Conservation (phyloP, 2,888 invertebrate genomes). For the Myopa tessellatipennis region DNA sequence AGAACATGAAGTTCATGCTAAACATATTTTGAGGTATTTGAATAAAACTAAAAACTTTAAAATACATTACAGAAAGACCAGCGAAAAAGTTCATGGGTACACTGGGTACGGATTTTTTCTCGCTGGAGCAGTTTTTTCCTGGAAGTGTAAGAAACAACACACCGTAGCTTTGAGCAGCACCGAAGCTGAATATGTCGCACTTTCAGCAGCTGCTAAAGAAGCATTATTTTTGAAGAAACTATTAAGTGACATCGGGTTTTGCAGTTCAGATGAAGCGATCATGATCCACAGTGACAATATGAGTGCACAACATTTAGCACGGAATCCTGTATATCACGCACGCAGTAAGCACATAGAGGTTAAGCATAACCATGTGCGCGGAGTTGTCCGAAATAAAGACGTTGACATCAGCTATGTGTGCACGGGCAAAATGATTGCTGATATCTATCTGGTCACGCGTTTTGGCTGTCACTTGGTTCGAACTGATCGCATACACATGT, state of each 20-base stretch:
- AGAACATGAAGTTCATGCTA: neutral
- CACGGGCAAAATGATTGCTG: neutral
- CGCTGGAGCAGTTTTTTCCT: neutral
- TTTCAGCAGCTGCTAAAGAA: neutral
- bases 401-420: neutral
- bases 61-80: neutral
- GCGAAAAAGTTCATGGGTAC: neutral
- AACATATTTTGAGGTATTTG: neutral
- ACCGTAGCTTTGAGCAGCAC: neutral
- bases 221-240: neutral
- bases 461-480: too few relatives aligned
- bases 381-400: neutral
- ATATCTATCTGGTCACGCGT: too few relatives aligned
- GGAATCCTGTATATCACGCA: too few relatives aligned
- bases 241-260: too few relatives aligned
- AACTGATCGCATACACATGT: too few relatives aligned
- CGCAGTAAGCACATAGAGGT: too few relatives aligned
- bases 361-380: constrained; percentile 20
- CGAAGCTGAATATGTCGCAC: too few relatives aligned
- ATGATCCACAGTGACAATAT: neutral
- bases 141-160: constrained; percentile 2
- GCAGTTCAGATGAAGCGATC: too few relatives aligned
- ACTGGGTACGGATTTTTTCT: neutral
- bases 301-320: too few relatives aligned
- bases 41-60: neutral